Conservation (phyloP, 37 sponge, comb jelly and placozoan genomes). For the Theonella swinhoei region DNA sequence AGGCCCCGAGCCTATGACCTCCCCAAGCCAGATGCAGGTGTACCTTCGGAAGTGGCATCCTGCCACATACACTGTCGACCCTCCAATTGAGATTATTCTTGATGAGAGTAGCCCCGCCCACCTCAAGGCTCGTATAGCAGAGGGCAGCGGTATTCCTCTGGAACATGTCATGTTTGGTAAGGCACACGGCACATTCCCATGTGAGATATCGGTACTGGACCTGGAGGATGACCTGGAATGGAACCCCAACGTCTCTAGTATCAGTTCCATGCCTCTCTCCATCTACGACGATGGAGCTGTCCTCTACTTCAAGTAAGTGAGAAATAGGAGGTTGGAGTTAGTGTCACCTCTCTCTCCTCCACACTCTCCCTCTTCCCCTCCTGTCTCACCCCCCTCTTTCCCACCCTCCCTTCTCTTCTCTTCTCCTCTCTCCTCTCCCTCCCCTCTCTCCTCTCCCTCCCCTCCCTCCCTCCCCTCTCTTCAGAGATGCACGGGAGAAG, state of each 20-base stretch:
- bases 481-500: constrained; percentile 73
- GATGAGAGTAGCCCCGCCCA: constrained; percentile 31
- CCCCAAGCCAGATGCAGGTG: constrained; percentile 75
- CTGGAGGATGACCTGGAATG: constrained; percentile 85
- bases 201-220: constrained; percentile 83
- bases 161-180: constrained; percentile 23
- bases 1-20: constrained; percentile 78
- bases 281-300: constrained; percentile 87
- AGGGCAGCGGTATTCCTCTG: neutral
- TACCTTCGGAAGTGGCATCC: constrained; percentile 86
- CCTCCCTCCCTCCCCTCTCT: neutral
- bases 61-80: constrained; percentile 64
- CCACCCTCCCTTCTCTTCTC: neutral
- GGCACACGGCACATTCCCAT: constrained; percentile 82
- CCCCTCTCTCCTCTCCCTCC: neutral
- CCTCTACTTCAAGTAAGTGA: constrained; percentile 81
- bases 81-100: constrained; percentile 70
- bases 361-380: too few relatives aligned
- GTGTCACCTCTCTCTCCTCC: neutral
- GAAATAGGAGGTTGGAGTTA: neutral
- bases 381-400: too few relatives aligned
- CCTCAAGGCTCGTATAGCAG: constrained; percentile 35
- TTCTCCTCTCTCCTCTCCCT: neutral
- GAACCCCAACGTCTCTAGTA: constrained; percentile 63
- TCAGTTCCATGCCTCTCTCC: constrained; percentile 67